Evolutionary conservation across 2,113 vertebrate species (phyloP), one percentile per base, ranked within the genome.

Genomic region (Lynx canadensis): DNA sequence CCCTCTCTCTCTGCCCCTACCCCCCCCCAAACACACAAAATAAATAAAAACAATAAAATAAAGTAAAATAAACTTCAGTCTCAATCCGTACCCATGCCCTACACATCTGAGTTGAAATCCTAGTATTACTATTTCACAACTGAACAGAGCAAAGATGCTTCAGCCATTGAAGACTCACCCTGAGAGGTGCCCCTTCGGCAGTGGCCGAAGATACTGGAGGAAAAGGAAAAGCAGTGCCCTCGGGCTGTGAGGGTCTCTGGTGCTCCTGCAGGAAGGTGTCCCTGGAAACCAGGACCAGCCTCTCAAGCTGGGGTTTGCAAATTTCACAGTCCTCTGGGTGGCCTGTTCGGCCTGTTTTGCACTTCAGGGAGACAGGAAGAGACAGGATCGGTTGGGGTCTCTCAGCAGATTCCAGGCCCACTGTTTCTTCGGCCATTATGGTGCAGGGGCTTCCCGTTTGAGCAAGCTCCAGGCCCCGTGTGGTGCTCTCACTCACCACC

Each of bases 191-290:
- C 0, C 48, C 80, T 7, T 3, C 18, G 63, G 63, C 63, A 33
- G 50, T 27, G 5, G 16, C 81, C 57, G 14, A 38, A 66, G 73
- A 10, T 21, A 0, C 10, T 5, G 12, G 14, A 60, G n/a, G 27
- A 55, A 12, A 74, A 65, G 9, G 68, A 21, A n/a, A 36, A 36
- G 4, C 10, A 36, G 65, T 4, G 14, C 31, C 66, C 48, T 38
- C 63, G 31, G 48, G 29, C 52, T 3, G 10, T 0, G 5, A 38
- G 33, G 33, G 29, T 5, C 13, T 48, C 48, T n/a, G 16, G 13
- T 1, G 4, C 25, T 11, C 7, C 79, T 60, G 41, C 29, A 0
- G 12, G 10, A 15, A 19, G 13, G 36, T 3, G 38, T 0, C 4
- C 41, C 0, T 2, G 73, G 80, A 36, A 14, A 16, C 33, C 57